Evolutionary conservation across 1,140 invertebrate genomes (phyloP), one percentile per base, ranked within the genome.

Genomic region (Macrotrachela quadricornifera): DNA sequence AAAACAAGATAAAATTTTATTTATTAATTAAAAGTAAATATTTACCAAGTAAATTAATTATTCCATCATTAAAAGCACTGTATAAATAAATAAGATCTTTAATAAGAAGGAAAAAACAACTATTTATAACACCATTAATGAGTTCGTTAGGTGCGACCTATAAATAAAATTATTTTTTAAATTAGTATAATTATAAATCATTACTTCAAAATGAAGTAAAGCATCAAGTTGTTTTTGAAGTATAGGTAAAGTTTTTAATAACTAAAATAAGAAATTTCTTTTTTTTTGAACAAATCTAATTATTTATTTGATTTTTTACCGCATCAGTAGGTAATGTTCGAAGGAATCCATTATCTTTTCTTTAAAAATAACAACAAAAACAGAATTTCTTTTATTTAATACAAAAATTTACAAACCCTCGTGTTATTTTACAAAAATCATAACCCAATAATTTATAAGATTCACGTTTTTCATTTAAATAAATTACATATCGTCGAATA

Each of bases 401-500:
- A 52, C 15, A 12, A 37, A 44, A 52, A 47, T 50, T 51, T 39
- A 37, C 21, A 76, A 73, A 90, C 85, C 90, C 88, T 70, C 90
- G 75, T 72, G 94, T 96, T 43, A 96, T 85, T 81, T 97, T 99
- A 75, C 92, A 97, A 73, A 99, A 97, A 73, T 99, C 92, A 71
- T 96, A 97, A 53, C 91, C 92, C 63, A 96, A 88, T 42, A 82
- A 82, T 71, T 92, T 80, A 74, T 99, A 97, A 17, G 91, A 91
- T 54, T 91, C 73, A 50, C 91, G 88, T 72, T 97, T 97, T 72
- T 96, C 90, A 72, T 95, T 94, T 63, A 99, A 76, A 75, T 97
- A 99, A 73, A 88, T 90, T 58, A 90, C 85, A 74, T 99, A 97
- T 62, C 87, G 78, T 67, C 91, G 78, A 64, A 99, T 94, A 70